phyloP scores from a whole-genome alignment of 2,888 invertebrate species.

The Leuctra nigra region DNA sequence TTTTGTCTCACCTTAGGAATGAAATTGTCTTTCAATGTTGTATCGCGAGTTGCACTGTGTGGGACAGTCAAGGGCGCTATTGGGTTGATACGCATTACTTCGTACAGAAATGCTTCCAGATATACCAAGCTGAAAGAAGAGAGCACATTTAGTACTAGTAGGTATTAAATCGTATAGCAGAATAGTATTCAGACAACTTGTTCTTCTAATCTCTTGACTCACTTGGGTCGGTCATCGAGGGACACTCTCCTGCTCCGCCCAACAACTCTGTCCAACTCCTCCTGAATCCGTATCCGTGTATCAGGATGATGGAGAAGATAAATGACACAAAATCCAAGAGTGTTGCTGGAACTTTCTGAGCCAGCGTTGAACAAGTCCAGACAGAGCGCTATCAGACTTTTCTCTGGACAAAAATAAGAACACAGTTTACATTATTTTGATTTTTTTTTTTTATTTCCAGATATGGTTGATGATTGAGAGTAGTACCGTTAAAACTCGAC shows the following conservation, averaged over 20 bases:
- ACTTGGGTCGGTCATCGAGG: slow-evolving; percentile 26
- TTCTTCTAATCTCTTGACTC: too few relatives aligned
- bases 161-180: too few relatives aligned
- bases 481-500: too few relatives aligned
- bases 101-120: slow-evolving; percentile 27
- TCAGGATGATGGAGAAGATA: slow-evolving; percentile 31
- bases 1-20: slow-evolving; percentile 26
- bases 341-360: slow-evolving; percentile 29
- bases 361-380: slow-evolving; percentile 31
- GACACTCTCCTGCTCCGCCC: slow-evolving; percentile 22
- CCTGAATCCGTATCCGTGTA: slow-evolving; percentile 29
- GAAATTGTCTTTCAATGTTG: slow-evolving; percentile 24
- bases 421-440: too few relatives aligned
- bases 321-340: slow-evolving; percentile 29
- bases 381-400: slow-evolving; percentile 27
- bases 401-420: slow-evolving; percentile 28
- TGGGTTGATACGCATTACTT: slow-evolving; percentile 27
- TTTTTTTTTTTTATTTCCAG: too few relatives aligned
- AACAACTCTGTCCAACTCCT: slow-evolving; percentile 29
- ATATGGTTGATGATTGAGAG: too few relatives aligned
- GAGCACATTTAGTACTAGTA: too few relatives aligned
- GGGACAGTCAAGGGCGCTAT: slow-evolving; percentile 26
- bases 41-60: slow-evolving; percentile 21
- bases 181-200: too few relatives aligned
- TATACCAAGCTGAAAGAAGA: slow-evolving; percentile 24